Conservation (phyloP, 2,113 vertebrate species). For the Sapayoa aenigma region DNA sequence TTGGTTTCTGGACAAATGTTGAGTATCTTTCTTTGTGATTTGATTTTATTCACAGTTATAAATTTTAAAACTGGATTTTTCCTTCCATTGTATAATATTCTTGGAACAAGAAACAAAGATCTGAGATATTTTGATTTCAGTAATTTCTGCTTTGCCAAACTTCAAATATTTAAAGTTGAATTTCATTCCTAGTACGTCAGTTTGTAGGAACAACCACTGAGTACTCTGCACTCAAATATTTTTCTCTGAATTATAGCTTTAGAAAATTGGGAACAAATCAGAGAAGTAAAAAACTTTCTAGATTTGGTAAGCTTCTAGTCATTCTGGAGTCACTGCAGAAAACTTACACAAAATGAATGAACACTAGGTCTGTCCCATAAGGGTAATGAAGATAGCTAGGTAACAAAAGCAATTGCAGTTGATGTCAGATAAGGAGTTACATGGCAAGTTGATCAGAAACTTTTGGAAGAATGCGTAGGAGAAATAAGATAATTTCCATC, state of each 20-base stretch:
- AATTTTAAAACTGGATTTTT: not conserved
- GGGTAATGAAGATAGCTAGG: not conserved
- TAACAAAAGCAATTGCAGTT: not conserved
- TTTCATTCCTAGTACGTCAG: not conserved
- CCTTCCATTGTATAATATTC: not conserved
- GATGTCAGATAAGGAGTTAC: not conserved
- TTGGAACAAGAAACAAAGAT: not conserved
- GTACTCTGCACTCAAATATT: not conserved
- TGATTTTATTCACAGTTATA: not conserved
- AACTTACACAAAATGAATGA: not conserved
- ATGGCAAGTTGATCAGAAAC: not conserved
- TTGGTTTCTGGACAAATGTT: not conserved
- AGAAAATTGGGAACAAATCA: not conserved
- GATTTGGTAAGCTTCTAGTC: not conserved
- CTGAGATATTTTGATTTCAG: not conserved
- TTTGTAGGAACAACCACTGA: too few relatives aligned
- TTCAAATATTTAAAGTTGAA: not conserved
- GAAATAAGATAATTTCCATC: not conserved
- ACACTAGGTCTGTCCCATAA: not conserved
- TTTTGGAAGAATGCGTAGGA: not conserved
- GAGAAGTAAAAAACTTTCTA: not conserved
- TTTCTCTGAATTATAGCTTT: not conserved
- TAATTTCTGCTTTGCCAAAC: not conserved
- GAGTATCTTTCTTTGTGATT: not conserved
- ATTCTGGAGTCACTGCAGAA: not conserved